These are phyloP conservation scores for Lepidochrysops patricia DNA, from an alignment of 2,888 invertebrate genomes.

Conservation along the genomic window DNA sequence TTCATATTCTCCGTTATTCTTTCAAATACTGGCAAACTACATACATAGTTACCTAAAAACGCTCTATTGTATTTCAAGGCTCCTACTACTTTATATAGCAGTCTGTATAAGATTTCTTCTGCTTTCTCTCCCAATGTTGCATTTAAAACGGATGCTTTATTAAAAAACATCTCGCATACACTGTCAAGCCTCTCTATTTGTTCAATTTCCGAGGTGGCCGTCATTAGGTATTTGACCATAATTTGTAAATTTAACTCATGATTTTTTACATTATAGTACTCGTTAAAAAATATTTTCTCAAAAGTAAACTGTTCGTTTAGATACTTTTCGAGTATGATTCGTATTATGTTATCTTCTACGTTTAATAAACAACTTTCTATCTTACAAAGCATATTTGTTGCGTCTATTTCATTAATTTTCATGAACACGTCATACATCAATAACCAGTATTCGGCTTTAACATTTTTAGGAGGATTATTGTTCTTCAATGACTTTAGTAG, in stretches of 20 bases:
- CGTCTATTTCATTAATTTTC: slow-evolving; percentile 23
- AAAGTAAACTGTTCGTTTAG: slow-evolving; percentile 26
- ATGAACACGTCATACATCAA: slow-evolving; percentile 30
- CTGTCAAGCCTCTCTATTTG: slow-evolving; percentile 30
- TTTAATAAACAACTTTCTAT: slow-evolving; percentile 31
- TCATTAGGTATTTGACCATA: slow-evolving; percentile 37
- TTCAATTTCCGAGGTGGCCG: slow-evolving; percentile 31
- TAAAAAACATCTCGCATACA: slow-evolving; percentile 33
- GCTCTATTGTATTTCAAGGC: slow-evolving; percentile 36
- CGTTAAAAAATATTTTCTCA: slow-evolving; percentile 18
- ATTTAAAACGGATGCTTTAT: slow-evolving; percentile 28
- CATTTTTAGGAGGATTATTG: slow-evolving; percentile 29
- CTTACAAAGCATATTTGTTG: slow-evolving; percentile 28
- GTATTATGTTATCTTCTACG: slow-evolving; percentile 28
- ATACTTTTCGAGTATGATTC: slow-evolving; percentile 25
- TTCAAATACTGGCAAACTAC: slow-evolving; percentile 37
- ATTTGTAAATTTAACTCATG: slow-evolving; percentile 31
- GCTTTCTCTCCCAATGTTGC: slow-evolving; percentile 15
- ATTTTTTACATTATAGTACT: neutral
- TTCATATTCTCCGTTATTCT: slow-evolving; percentile 33
- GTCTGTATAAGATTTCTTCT: slow-evolving; percentile 7
- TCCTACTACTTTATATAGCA: slow-evolving; percentile 29
- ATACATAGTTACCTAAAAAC: slow-evolving; percentile 36
- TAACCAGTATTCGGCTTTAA: slow-evolving; percentile 37
- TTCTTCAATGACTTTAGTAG: slow-evolving; percentile 17